Base-by-base conservation (phyloP, 2,888 invertebrate genomes). In the Ptychoptera albimana region DNA sequence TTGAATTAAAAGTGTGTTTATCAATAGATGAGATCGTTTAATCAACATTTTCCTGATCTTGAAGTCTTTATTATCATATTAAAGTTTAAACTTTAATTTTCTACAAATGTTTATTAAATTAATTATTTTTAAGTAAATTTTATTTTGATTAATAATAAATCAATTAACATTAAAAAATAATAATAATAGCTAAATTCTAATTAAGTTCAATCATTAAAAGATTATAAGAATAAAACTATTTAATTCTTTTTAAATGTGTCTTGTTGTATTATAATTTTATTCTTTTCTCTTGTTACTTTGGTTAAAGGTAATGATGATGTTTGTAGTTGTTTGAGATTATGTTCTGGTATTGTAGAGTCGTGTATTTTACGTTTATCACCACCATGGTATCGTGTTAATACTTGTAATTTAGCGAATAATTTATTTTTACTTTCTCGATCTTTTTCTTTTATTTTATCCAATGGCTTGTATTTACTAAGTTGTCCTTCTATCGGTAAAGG, bases 281-380 rank as follows among this genome's bases (percentile, higher is more conserved):
- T 87, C 59, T 80, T 81, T 59, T 84, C 79, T 49, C 84, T 73
- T 1, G 85, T 87, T 31, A 87, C 85, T 64, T 81, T 85, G 2
- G 86, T 84, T 30, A 75, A 77, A 0, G 79, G 76, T 36, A 74
- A 70, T 29, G 72, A 72, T 1, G 75, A 74, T 31, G 77, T 71
- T 65, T 75, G 77, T 39, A 82, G 61, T 55, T 81, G 81, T 46
- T 79, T 73, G 38, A 81, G 60, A 54, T 79, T 78, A 56, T 78
- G 78, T 55, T 75, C 76, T 29, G 79, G 77, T 55, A 79, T 77
- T 31, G 52, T 51, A 7, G 49, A 44, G 45, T 57, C 39, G 4
- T 52, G 43, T 42, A 52, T 51, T 12, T n/a, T 29, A 3, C 42
- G 44, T 44, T 42, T 42, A 12, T 38, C 13, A 8, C 46, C 37